phyloP scores from a whole-genome alignment of 2,113 vertebrate species.

The Xenopus tropicalis region UCB_Xtro_10.0 CM004444.2:103507001-103507500 shows the following conservation, averaged over 20 bases:
- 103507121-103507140: slow-evolving; percentile 47
- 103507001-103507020: slow-evolving; percentile 48
- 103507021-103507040: slow-evolving; percentile 76
- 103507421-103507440: slow-evolving; percentile 23
- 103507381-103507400: neutral
- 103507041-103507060: slow-evolving; percentile 78
- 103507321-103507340: slow-evolving; percentile 49
- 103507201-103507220: neutral
- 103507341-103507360: slow-evolving; percentile 25
- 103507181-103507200: slow-evolving; percentile 64
- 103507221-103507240: neutral
- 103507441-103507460: slow-evolving; percentile 29
- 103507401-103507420: slow-evolving; percentile 37
- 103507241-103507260: neutral
- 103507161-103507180: slow-evolving; percentile 89
- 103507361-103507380: neutral
- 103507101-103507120: slow-evolving; percentile 51
- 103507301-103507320: slow-evolving; percentile 50
- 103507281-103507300: slow-evolving; percentile 4
- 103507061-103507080: slow-evolving; percentile 78
- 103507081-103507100: slow-evolving; percentile 87
- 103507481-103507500: slow-evolving; percentile 52
- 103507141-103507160: slow-evolving; percentile 83
- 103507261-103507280: neutral
- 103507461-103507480: slow-evolving; percentile 44